These are phyloP conservation scores for Cheilosia vernalis DNA, from an alignment of 2,888 invertebrate genomes.

Conservation along the genomic window DNA sequence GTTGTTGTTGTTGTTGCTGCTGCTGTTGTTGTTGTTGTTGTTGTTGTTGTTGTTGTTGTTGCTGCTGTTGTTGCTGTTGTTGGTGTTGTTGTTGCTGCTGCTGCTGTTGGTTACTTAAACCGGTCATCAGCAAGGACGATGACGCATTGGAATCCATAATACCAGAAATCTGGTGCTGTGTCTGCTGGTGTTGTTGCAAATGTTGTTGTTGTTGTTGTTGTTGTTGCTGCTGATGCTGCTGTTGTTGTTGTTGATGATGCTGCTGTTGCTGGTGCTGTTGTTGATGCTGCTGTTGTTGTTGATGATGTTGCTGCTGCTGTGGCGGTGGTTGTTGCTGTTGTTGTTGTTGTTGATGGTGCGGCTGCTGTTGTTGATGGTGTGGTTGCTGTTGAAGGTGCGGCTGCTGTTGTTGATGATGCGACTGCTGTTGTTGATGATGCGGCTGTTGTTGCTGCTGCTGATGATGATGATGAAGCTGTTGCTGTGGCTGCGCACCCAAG, in stretches of 20 bases:
- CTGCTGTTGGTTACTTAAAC: conserved; percentile 22
- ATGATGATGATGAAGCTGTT: conserved; percentile 61
- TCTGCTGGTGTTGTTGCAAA: conserved; percentile 47
- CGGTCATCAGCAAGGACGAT: conserved; percentile 13
- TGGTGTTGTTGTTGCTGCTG: background rate
- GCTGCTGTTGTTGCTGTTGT: conserved; percentile 1
- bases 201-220: conserved; percentile 41
- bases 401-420: background rate
- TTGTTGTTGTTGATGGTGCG: background rate
- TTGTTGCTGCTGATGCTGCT: conserved; percentile 17
- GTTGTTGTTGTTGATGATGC: conserved; percentile 10
- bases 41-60: conserved; percentile 36
- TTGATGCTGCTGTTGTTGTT: conserved; percentile 22
- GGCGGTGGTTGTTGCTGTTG: conserved; percentile 9
- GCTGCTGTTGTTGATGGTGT: background rate
- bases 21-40: conserved; percentile 39
- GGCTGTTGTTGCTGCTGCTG: conserved; percentile 36
- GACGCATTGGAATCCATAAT: conserved; percentile 27
- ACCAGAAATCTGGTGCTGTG: too few species aligned
- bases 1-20: conserved; percentile 43
- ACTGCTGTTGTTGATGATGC: background rate
- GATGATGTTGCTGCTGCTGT: conserved; percentile 50
- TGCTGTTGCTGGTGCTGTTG: conserved; percentile 1
- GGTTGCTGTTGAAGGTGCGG: too few species aligned
- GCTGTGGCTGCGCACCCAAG: conserved; percentile 47